phyloP scores from a whole-genome alignment of 2,888 invertebrate genomes.

The Oxystoma pomonae region DNA sequence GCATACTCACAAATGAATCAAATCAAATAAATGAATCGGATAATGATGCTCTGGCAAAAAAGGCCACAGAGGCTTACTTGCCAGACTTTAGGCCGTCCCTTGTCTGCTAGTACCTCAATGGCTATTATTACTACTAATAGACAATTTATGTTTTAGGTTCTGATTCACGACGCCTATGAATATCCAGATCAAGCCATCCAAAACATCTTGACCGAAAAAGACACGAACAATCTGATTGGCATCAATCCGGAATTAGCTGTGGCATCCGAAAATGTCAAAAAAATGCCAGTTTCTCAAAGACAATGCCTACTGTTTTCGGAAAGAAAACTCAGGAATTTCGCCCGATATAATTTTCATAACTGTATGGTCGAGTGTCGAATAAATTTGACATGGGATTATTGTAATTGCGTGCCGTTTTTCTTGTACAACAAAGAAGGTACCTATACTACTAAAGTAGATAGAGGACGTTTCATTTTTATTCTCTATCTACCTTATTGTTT shows the following conservation, averaged over 20 bases:
- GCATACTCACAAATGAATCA: too few species aligned
- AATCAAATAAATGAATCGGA: too few species aligned
- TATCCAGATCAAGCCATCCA: slow-evolving; percentile 61
- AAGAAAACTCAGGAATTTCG: slow-evolving; percentile 41
- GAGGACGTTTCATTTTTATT: too few species aligned
- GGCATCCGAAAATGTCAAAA: slow-evolving; percentile 53
- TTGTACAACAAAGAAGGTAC: slow-evolving; percentile 48
- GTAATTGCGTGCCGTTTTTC: slow-evolving; percentile 60
- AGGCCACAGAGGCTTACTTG: too few species aligned
- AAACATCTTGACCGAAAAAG: slow-evolving; percentile 54
- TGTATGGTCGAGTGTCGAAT: slow-evolving; percentile 60
- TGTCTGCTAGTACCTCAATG: too few species aligned
- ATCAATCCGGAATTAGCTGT: slow-evolving; percentile 62
- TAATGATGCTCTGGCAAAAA: too few species aligned
- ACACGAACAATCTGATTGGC: slow-evolving; percentile 58
- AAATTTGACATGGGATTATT: slow-evolving; percentile 46
- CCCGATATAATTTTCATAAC: slow-evolving; percentile 60
- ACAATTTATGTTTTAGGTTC: too few species aligned
- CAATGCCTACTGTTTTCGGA: slow-evolving; percentile 61
- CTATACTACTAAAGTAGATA: too few species aligned
- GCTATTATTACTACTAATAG: too few species aligned
- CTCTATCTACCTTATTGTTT: too few species aligned
- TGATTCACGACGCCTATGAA: slow-evolving; percentile 62
- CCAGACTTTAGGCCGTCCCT: too few species aligned
- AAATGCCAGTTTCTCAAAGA: slow-evolving; percentile 50